Evolutionary conservation across 2,797 vertebrate genomes (phyloP), one percentile per base, ranked within the genome.

Genomic region (Onychomys leucogaster): DNA sequence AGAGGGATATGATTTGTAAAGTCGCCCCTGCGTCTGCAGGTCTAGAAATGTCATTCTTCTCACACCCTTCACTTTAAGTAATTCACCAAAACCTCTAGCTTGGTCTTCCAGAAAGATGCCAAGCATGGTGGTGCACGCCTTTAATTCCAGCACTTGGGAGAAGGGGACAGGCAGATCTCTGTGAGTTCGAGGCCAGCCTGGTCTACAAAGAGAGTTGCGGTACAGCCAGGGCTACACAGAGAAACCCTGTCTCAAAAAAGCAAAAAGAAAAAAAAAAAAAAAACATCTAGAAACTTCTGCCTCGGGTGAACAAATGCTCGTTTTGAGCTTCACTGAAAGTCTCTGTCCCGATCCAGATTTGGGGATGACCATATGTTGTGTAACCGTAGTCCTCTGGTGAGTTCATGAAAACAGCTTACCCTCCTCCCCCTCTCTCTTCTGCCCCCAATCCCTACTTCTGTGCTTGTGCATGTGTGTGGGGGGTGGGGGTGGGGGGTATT

Each of bases 41-140:
- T 34, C 55, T 67, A 88, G 67, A 95, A 93, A 83, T 29, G 59
- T 95, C 19, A 46, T 85, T 92, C 76, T 90, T 76, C 82, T 89
- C 21, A 85, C 17, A 12, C n/a, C 84, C 5, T 17, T n/a, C 85
- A 71, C 34, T 80, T 95, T 69, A 3, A 87, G 57, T 5, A 84
- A 87, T 32, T 94, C 83, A 76, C 43, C 75, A 80, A 76, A 71
- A 94, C 32, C 27, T 67, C 67, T 76, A 84, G 16, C 19, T 90
- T 37, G n/a, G 71, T 90, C 43, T 69, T 89, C 52, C 80, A 75
- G 73, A 14, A 73, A 84, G 32, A 90, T 71, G 69, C 8, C 69
- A 73, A n/a, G n/a, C 19, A 41, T 73, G 21, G 69, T 41, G 37
- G 19, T 6, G 7, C n/a, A 41, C 0, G 8, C n/a, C n/a, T 73